Evolutionary conservation across 2,113 vertebrate species (phyloP), one percentile per base, ranked within the genome.

Genomic region (Thamnophis sirtalis): DNA sequence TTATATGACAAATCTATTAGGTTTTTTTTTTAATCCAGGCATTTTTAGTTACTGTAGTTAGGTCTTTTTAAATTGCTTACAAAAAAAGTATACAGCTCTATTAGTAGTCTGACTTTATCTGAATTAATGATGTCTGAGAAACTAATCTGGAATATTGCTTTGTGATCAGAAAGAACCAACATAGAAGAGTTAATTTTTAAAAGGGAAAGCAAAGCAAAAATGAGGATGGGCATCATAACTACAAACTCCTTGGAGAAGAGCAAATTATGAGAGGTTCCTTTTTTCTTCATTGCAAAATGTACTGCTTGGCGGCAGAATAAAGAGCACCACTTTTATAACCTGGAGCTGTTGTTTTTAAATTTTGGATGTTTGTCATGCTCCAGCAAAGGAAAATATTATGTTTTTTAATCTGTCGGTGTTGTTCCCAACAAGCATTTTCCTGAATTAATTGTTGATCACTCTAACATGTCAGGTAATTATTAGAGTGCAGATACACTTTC

Each of bases 51-150:
- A 93, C 93, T 96, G 96, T 94, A 95, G 95, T 94, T 96, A 56
- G 92, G 88, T 33, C 51, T 96, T 96, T 97, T 96, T 94, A 97
- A 97, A 88, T 97, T 97, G 95, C 93, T 80, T 94, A 38, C 87
- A 86, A 94, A 92, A 51, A 95, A 95, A 94, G 93, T 48, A 92
- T 93, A 92, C 87, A 95, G 92, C 91, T 89, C 50, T 96, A 96
- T 96, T 94, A 97, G 91, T 88, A 89, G 93, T 91, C 90, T 80
- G 13, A 73, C 95, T 97, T 97, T 97, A 97, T 97, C 97, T 96
- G 92, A 97, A 95, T 93, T 96, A 96, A 94, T 97, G 95, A 96
- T 96, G 94, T 96, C 96, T 97, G 92, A 95, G 96, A 94, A 93
- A 56, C 60, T 91, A 95, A 89, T 88, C 96, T 96, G 92, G 87